Evolutionary conservation across 2,888 invertebrate species (phyloP).

Genomic region (Meta bourneti): DNA sequence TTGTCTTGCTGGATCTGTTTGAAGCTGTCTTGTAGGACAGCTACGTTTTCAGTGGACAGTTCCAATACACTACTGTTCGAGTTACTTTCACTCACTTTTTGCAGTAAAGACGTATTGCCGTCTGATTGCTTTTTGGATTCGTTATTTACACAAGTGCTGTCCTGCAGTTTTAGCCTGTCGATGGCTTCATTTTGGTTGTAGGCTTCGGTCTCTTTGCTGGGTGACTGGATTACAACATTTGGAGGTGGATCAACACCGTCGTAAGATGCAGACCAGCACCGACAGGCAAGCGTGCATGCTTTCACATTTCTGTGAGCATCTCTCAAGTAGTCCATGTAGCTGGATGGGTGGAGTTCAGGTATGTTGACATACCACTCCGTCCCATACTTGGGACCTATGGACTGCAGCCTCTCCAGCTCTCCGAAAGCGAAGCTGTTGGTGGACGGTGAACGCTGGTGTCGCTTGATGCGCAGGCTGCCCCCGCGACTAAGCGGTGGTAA

Average conservation of each 20-base stretch:
- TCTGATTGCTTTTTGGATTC: constrained; percentile 15
- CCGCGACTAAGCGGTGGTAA: constrained; percentile 40
- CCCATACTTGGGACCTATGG: neutral
- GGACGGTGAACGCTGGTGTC: constrained; percentile 73
- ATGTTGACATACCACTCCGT: constrained; percentile 40
- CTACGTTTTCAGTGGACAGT: constrained; percentile 59
- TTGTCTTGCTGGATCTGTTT: constrained; percentile 33
- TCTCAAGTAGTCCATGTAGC: constrained; percentile 86
- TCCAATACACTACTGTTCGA: constrained; percentile 50
- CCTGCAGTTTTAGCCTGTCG: constrained; percentile 27
- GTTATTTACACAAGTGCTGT: constrained; percentile 3
- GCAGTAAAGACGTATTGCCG: neutral
- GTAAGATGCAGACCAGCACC: constrained; percentile 90
- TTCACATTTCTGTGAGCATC: constrained; percentile 90
- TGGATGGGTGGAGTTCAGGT: constrained; percentile 48
- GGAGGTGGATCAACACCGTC: constrained; percentile 84
- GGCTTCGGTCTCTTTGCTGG: constrained; percentile 48
- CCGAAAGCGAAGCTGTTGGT: constrained; percentile 74
- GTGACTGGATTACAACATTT: constrained; percentile 78
- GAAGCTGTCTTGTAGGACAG: constrained; percentile 68
- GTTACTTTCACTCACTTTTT: constrained; percentile 17
- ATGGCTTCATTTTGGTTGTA: constrained; percentile 13
- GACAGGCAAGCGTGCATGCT: constrained; percentile 88
- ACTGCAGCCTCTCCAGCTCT: constrained; percentile 55
- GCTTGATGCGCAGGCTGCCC: constrained; percentile 75